Percentiles rank a stretch among this genome's conserved stretches.
Evolutionary conservation across 2,113 vertebrate species (phyloP).

Genomic region (Geococcyx californianus): DNA sequence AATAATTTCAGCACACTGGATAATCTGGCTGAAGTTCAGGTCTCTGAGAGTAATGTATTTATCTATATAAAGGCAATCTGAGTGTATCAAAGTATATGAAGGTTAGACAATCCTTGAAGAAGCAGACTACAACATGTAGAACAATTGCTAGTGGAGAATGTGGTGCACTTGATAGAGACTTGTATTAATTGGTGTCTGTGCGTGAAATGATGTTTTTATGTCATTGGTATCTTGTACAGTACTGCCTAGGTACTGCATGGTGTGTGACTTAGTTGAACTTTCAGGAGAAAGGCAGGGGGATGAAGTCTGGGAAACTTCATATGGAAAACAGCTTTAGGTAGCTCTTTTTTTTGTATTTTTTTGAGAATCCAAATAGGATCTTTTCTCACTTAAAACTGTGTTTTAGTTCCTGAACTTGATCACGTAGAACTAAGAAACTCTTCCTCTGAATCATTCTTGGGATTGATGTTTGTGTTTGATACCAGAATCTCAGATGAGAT

Average conservation of each 20-base stretch:
- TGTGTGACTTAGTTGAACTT: background rate
- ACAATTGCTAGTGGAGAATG: background rate
- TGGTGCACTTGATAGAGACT: background rate
- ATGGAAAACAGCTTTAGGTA: background rate
- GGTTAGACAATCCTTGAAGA: background rate
- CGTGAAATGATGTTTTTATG: background rate
- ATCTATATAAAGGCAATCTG: background rate
- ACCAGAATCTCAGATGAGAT: background rate
- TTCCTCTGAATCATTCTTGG: background rate
- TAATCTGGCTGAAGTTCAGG: background rate
- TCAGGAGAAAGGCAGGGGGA: accelerated
- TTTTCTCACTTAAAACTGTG: background rate
- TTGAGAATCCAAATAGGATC: background rate
- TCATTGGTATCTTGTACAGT: background rate
- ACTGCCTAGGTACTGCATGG: background rate
- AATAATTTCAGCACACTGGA: background rate
- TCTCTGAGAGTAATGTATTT: background rate
- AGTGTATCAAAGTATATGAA: background rate
- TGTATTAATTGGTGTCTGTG: background rate
- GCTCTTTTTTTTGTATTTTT: background rate
- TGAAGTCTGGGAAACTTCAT: background rate
- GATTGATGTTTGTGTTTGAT: background rate
- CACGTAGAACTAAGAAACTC: background rate
- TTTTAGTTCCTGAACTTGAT: background rate
- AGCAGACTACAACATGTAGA: background rate